Base-by-base conservation (phyloP, 23 tunicate genomes). In the Trididemnum clinides region DNA sequence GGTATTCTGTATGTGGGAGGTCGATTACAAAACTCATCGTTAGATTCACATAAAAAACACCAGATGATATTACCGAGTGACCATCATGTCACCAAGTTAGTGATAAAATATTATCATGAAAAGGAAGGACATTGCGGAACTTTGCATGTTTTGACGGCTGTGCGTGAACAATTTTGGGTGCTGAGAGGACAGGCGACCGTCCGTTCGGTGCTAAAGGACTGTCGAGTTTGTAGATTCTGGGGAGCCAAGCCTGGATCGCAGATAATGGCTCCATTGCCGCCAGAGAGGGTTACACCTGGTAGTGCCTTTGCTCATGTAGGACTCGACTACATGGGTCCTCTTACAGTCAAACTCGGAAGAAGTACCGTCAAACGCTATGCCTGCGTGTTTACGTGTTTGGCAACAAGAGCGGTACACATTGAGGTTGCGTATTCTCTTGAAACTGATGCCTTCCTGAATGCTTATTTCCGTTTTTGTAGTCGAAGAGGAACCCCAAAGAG, bases 321-420 rank as follows among this genome's bases (percentile, higher is more conserved):
- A 33, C 50, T 71, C 0, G 89, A 78, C 36, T 85, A 54, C 57
- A 77, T 77, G 72, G 89, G 89, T 4, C 89, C 85, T 85, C n/a
- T 35, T 1, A 1, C 54, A 51, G 51, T 77, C n/a, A 85, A 85
- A 34, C 57, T 31, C 1, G 89, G 89, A 1, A 72, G 89, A 2
- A 51, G 33, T 22, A 20, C 30, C 2, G 72, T 57, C 2, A 77
- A 85, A 78, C 89, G 89, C 2, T 85, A 77, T 33, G 72, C 22
- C 1, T 54, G 50, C 72, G 33, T 78, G 1, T 77, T 85, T 54
- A 79, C 85, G 20, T 85, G 89, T 34, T 27, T 85, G 28, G 84
- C 84, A 3, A 85, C 89, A 28, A 72, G 85, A 4, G 85, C 89
- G 2, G 85, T 85, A 15, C 84, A 85, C 37, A 54, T 85, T 19